Percentiles rank a stretch among this genome's conserved stretches.
Conservation (phyloP, 2,797 vertebrate species). For the Knipowitschia caucasica region DNA sequence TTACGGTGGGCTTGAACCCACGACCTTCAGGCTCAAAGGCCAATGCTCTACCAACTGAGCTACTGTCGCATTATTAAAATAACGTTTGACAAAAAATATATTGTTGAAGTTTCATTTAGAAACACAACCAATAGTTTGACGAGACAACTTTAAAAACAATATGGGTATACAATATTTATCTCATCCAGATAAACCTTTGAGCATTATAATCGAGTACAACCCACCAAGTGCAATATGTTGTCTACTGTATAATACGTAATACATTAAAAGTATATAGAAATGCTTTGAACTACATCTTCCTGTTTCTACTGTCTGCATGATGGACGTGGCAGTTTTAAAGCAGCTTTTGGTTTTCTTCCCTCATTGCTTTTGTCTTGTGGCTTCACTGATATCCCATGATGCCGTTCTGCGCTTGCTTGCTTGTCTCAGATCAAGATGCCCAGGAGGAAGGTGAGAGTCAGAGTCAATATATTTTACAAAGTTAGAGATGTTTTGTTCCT, state of each 20-base stretch:
- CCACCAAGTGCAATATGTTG: too few species aligned
- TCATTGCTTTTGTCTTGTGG: slow-evolving; percentile 1
- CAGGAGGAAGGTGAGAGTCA: slow-evolving; percentile 67
- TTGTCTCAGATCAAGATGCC: slow-evolving; percentile 58
- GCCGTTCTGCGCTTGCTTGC: slow-evolving; percentile 1
- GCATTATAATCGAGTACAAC: too few species aligned
- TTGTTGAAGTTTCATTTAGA: too few species aligned
- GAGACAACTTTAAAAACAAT: too few species aligned
- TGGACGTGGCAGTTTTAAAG: slow-evolving; percentile 5
- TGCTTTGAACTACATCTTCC: slow-evolving; percentile 1
- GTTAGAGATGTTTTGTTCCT: not conserved
- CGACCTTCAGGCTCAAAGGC: too few species aligned
- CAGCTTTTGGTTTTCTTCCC: slow-evolving; percentile 3
- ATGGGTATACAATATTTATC: too few species aligned
- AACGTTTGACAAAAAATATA: too few species aligned
- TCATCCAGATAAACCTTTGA: too few species aligned
- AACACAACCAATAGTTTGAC: too few species aligned
- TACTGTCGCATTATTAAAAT: too few species aligned
- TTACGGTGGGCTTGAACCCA: too few species aligned
- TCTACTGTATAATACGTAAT: not conserved
- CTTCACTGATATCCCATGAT: slow-evolving; percentile 12
- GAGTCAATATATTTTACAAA: not conserved
- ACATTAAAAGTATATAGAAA: not conserved
- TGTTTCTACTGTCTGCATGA: slow-evolving; percentile 6
- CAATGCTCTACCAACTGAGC: too few species aligned